Evolutionary conservation across 2,113 vertebrate species (phyloP).

Genomic region (Arothron firmamentum): DNA sequence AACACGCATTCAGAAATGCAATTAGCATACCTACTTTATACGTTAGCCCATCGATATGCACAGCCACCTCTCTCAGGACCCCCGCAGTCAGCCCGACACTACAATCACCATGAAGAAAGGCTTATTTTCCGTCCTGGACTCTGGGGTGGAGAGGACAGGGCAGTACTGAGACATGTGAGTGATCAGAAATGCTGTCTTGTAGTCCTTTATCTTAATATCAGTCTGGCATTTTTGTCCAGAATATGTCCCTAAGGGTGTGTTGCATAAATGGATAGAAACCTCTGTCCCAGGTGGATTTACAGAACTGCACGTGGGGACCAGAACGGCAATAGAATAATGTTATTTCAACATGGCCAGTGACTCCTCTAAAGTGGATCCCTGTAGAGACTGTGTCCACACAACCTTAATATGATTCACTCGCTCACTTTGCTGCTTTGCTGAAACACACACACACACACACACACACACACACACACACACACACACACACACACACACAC

Average conservation of each 20-base stretch:
- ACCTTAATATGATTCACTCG: conserved; percentile 58
- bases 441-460: conserved; percentile 8
- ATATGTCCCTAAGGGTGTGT: conserved; percentile 56
- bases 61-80: conserved; percentile 31
- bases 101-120: conserved; percentile 17
- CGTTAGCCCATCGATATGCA: conserved; percentile 41
- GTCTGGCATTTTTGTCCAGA: conserved; percentile 49
- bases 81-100: conserved; percentile 31
- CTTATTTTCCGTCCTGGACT: conserved; percentile 11
- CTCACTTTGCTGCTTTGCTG: conserved; percentile 15
- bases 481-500: conserved; percentile 28
- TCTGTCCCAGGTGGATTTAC: conserved; percentile 36
- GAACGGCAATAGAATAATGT: conserved; percentile 46
- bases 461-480: conserved; percentile 51
- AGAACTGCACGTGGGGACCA: conserved; percentile 27
- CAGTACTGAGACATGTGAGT: background rate
- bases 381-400: conserved; percentile 57
- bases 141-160: conserved; percentile 2
- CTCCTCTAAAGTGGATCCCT: conserved; percentile 61
- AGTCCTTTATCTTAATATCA: conserved; percentile 37
- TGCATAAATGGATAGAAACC: conserved; percentile 50
- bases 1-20: conserved; percentile 43
- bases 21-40: conserved; percentile 52
- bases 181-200: background rate
- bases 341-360: conserved; percentile 64